Evolutionary conservation across 2,888 invertebrate genomes (phyloP).

Genomic region (Eueremaeus valkanovi): DNA sequence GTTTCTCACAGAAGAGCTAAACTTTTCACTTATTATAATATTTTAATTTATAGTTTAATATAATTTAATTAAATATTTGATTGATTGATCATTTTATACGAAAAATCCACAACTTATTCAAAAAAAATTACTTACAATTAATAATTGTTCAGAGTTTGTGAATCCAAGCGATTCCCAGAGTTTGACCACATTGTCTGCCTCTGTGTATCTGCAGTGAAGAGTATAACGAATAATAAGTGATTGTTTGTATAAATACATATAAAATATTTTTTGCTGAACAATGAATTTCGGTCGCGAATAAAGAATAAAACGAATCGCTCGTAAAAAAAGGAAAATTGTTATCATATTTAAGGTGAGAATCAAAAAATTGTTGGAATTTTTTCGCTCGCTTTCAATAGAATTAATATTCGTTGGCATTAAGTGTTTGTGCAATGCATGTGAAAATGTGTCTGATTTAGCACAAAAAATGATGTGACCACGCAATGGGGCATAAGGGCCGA

Average conservation of each 20-base stretch:
- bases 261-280: not conserved
- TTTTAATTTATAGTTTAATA: not conserved
- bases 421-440: constrained; percentile 11
- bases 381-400: too few relatives aligned
- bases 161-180: constrained; percentile 53
- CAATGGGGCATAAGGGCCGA: constrained; percentile 19
- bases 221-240: too few relatives aligned
- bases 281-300: not conserved
- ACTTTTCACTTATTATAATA: too few relatives aligned
- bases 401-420: not conserved
- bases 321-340: constrained; percentile 15
- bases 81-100: not conserved
- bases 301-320: not conserved
- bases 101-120: constrained; percentile 30
- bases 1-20: too few relatives aligned
- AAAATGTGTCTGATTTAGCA: not conserved
- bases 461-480: not conserved
- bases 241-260: not conserved
- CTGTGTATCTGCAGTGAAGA: constrained; percentile 50
- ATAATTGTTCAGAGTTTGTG: constrained; percentile 50
- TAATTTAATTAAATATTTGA: not conserved
- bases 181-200: constrained; percentile 51
- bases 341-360: constrained; percentile 15
- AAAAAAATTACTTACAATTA: constrained; percentile 44
- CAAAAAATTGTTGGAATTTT: constrained; percentile 1